A percentile compares a stretch with the other conserved stretches of the same genome.
These are phyloP conservation scores for Alfaro cultratus DNA, from an alignment of 2,797 vertebrate species.

Conservation along the genomic window DNA sequence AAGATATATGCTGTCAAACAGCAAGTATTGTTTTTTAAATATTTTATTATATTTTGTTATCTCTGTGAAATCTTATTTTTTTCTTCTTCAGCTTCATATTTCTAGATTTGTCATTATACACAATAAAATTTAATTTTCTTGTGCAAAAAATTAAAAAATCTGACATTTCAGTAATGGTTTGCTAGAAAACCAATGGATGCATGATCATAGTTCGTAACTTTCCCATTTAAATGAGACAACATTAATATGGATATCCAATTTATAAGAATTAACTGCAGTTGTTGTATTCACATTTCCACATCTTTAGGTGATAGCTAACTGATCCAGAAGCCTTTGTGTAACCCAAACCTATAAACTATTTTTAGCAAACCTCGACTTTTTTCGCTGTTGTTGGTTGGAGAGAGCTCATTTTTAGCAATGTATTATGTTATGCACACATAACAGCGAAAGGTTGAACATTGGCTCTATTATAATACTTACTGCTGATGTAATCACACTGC, in stretches of 20 bases:
- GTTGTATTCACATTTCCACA: slow-evolving; percentile 17
- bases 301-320: slow-evolving; percentile 14
- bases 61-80: slow-evolving; percentile 6
- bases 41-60: slow-evolving; percentile 19
- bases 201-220: slow-evolving; percentile 24
- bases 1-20: no score
- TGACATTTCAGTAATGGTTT: neutral
- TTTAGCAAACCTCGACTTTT: neutral
- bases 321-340: neutral
- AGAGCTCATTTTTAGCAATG: neutral
- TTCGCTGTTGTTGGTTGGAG: neutral
- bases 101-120: neutral
- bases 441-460: neutral
- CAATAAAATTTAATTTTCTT: neutral
- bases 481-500: neutral
- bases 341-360: neutral
- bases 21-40: neutral
- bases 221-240: slow-evolving; percentile 27
- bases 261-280: slow-evolving; percentile 27
- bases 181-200: neutral
- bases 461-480: neutral
- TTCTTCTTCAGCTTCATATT: neutral
- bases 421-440: neutral
- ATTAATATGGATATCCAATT: slow-evolving; percentile 35
- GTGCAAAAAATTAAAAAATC: neutral